Evolutionary conservation across 2,888 invertebrate genomes (phyloP).

Genomic region (Lasioglossum pauxillum): DNA sequence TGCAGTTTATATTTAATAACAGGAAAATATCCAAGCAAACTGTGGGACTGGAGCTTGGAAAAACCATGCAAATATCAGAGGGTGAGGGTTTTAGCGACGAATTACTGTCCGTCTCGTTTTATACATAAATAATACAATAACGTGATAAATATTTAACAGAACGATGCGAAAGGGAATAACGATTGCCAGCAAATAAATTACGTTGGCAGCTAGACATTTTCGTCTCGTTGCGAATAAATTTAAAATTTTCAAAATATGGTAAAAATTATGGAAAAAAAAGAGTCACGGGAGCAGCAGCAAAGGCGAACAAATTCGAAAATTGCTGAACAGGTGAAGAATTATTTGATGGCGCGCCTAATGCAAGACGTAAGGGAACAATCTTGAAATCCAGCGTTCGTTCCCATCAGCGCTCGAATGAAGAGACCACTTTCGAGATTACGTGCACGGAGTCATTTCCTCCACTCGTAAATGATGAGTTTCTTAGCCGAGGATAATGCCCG

Average conservation of each 20-base stretch:
- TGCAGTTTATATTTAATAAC: not conserved
- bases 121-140: not conserved
- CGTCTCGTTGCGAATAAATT: not conserved
- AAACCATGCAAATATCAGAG: not conserved
- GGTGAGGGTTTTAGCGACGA: not conserved
- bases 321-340: not conserved
- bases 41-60: not conserved
- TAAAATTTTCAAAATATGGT: not conserved
- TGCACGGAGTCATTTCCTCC: slow-evolving; percentile 19
- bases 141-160: not conserved
- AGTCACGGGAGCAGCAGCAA: not conserved
- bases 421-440: slow-evolving; percentile 32
- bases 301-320: not conserved
- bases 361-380: not conserved
- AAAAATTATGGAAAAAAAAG: not conserved
- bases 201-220: not conserved
- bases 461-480: slow-evolving; percentile 37
- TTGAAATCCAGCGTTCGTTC: not conserved
- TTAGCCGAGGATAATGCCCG: slow-evolving; percentile 11
- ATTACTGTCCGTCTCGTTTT: not conserved
- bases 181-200: not conserved
- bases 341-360: not conserved
- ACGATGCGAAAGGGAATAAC: not conserved
- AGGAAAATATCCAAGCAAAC: not conserved
- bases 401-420: not conserved